phyloP scores from a whole-genome alignment of 1,140 invertebrate genomes.

The Watersipora subatra region DNA sequence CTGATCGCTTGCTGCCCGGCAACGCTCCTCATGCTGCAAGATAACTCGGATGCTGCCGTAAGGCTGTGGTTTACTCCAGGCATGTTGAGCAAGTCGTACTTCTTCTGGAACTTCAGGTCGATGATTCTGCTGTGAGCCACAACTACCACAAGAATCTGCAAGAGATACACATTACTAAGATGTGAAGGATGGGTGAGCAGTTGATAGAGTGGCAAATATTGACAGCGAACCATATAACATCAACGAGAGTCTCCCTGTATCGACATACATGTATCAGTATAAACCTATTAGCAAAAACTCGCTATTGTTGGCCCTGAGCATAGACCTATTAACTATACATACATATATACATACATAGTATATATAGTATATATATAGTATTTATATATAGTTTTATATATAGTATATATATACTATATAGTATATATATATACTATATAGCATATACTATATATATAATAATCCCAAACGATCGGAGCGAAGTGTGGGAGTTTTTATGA shows the following conservation, averaged over 20 bases:
- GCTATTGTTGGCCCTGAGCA: no score
- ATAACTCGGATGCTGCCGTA: neutral
- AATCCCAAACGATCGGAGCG: no score
- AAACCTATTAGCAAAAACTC: no score
- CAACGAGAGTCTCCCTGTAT: no score
- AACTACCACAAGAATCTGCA: neutral
- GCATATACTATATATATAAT: no score
- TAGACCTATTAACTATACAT: neutral
- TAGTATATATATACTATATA: neutral
- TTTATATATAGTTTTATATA: no score
- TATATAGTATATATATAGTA: neutral
- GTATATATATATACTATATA: neutral
- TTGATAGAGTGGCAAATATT: no score
- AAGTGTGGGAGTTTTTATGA: no score
- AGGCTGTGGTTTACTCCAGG: neutral
- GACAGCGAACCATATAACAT: no score
- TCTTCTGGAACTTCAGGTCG: slow-evolving; percentile 1
- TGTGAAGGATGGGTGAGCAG: no score
- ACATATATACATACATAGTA: neutral
- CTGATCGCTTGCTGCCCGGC: neutral
- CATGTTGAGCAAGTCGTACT: slow-evolving; percentile 5
- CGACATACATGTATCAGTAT: no score
- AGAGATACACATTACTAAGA: no score
- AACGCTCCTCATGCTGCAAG: neutral
- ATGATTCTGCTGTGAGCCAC: neutral